Evolutionary conservation across 1,140 invertebrate species (phyloP), one percentile per base, ranked within the genome.

Genomic region (Asobara japonica): DNA sequence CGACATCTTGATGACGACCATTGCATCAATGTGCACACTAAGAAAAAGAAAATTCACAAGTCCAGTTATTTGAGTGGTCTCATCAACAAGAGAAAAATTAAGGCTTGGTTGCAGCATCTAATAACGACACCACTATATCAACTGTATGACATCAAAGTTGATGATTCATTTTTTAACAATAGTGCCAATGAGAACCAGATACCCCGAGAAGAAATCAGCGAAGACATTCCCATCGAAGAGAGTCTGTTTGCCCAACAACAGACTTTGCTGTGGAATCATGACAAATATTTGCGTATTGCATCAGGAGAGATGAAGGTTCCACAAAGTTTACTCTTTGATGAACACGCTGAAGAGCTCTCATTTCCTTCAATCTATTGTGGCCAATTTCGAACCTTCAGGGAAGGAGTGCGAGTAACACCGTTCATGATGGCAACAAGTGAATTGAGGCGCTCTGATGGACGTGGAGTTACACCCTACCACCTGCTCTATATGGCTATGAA

Each of bases 301-400:
- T 76, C 78, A 25, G 79, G 78, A n/a, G 25, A 82, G 74, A 31
- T 73, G 29, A n/a, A n/a, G n/a, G n/a, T n/a, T n/a, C n/a, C n/a
- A n/a, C n/a, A n/a, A n/a, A n/a, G n/a, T n/a, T n/a, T 76, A 60
- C 33, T 79, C 1, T 80, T 69, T 18, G 45, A 48, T 16, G 73
- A 74, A 71, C 71, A 80, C 76, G 77, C n/a, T n/a, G n/a, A n/a
- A n/a, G n/a, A n/a, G n/a, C n/a, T n/a, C n/a, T n/a, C n/a, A n/a
- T n/a, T n/a, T 78, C 82, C 82, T 29, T 8, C 27, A 36, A 84
- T 86, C 48, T 84, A 84, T 38, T 38, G 74, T 3, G 82, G 82
- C 25, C 74, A 82, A 38, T 78, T 77, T 71, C 61, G 82, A 60
- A 73, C 11, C 29, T 85, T 77, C 41, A 69, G 69, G 76, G 80